phyloP scores from a whole-genome alignment of 1,140 invertebrate species.

The Procambarus clarkii region DNA sequence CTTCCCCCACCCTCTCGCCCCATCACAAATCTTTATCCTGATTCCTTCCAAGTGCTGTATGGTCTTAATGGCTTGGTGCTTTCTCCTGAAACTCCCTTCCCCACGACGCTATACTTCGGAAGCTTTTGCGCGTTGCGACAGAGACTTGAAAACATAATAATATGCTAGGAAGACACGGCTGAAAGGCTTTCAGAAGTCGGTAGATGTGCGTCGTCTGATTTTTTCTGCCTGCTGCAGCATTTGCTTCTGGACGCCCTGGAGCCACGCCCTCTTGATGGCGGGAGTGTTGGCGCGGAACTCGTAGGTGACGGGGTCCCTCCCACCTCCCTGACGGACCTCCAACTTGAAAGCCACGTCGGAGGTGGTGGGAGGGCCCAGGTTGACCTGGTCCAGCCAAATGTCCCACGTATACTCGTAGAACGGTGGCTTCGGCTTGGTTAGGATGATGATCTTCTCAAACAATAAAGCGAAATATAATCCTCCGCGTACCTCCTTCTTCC shows the following conservation, averaged over 20 bases:
- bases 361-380: conserved; percentile 41
- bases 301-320: conserved; percentile 46
- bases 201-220: neutral
- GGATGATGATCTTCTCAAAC: conserved; percentile 49
- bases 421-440: conserved; percentile 37
- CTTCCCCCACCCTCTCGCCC: too few species aligned
- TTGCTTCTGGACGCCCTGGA: conserved; percentile 30
- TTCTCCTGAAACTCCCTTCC: too few species aligned
- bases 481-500: conserved; percentile 32
- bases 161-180: too few species aligned
- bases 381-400: conserved; percentile 63
- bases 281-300: conserved; percentile 7
- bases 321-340: conserved; percentile 56
- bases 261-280: conserved; percentile 29
- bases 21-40: too few species aligned
- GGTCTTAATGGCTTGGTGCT: too few species aligned
- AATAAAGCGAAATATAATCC: conserved; percentile 32
- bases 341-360: conserved; percentile 30
- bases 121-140: too few species aligned
- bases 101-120: too few species aligned
- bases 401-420: conserved; percentile 52
- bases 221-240: conserved; percentile 41
- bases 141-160: too few species aligned
- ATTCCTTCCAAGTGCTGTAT: too few species aligned
- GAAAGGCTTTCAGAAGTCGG: neutral